A percentile compares a stretch with the other conserved stretches of the same genome.
phyloP scores from a whole-genome alignment of 2,888 invertebrate genomes.

The Conchocele bisecta region DNA sequence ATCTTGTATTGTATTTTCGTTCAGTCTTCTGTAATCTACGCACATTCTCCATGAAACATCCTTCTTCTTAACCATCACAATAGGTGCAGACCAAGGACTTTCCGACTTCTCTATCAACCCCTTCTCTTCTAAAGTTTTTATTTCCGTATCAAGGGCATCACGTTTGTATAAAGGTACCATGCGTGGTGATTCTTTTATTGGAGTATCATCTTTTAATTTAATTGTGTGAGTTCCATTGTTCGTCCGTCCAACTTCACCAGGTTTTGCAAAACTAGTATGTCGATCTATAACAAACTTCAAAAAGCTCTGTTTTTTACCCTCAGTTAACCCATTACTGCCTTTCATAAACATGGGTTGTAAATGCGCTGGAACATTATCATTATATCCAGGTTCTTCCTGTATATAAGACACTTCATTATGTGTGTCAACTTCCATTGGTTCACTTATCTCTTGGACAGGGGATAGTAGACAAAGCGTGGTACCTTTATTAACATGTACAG shows the following conservation, averaged over 20 bases:
- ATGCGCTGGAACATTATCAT: no score
- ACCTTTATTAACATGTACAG: no score
- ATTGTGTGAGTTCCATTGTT: not conserved
- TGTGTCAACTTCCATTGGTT: no score
- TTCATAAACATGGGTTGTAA: not conserved
- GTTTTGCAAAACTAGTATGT: not conserved
- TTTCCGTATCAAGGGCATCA: not conserved
- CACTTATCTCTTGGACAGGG: no score
- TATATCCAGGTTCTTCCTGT: no score
- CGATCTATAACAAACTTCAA: not conserved
- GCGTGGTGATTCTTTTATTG: not conserved
- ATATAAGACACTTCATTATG: no score
- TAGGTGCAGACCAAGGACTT: not conserved
- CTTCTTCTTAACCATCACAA: not conserved
- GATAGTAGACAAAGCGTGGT: no score
- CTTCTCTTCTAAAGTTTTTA: not conserved
- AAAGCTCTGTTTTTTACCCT: not conserved
- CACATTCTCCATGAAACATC: constrained; percentile 17
- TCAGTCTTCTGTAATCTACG: constrained; percentile 13
- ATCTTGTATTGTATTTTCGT: constrained; percentile 18
- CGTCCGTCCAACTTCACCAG: not conserved
- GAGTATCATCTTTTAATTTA: not conserved
- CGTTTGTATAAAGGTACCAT: not conserved
- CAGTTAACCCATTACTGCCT: not conserved
- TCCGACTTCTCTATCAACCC: not conserved